Conservation (phyloP, 2,797 vertebrate genomes). For the Hypotaenidia okinawae region DNA sequence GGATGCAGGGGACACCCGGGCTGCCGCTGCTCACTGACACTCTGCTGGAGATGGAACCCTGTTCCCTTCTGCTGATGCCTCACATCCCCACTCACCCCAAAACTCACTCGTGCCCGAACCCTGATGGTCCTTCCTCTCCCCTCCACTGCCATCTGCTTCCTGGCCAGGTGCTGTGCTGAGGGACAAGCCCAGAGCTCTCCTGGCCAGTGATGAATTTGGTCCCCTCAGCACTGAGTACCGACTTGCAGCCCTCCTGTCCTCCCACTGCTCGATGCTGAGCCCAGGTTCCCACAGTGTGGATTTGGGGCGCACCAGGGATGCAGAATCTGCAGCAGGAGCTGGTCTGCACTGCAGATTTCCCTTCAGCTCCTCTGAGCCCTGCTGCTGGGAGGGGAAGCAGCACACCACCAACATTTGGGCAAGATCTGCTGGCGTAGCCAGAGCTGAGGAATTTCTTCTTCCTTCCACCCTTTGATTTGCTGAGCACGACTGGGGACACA, state of each 20-base stretch:
- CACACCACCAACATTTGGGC: neutral
- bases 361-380: neutral
- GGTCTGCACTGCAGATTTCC: neutral
- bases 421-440: neutral
- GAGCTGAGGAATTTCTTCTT: slow-evolving; percentile 16
- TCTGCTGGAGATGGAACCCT: neutral
- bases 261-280: rapidly evolving
- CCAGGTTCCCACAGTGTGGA: rapidly evolving
- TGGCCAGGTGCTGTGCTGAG: rapidly evolving
- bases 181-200: neutral
- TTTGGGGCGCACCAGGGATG: rapidly evolving
- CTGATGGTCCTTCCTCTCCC: neutral
- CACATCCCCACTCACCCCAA: neutral
- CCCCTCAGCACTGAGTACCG: neutral
- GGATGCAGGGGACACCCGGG: neutral
- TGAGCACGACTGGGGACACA: neutral
- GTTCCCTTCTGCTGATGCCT: neutral
- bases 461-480: slow-evolving; percentile 36
- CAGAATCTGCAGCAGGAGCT: neutral
- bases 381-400: rapidly evolving
- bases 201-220: rapidly evolving
- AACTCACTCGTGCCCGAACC: neutral
- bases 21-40: rapidly evolving
- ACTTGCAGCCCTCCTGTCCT: neutral
- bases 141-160: neutral